Percentiles rank a stretch among this genome's conserved stretches.
Evolutionary conservation across 1,140 invertebrate genomes (phyloP).

Genomic region (Pseudobourletiella spinata): DNA sequence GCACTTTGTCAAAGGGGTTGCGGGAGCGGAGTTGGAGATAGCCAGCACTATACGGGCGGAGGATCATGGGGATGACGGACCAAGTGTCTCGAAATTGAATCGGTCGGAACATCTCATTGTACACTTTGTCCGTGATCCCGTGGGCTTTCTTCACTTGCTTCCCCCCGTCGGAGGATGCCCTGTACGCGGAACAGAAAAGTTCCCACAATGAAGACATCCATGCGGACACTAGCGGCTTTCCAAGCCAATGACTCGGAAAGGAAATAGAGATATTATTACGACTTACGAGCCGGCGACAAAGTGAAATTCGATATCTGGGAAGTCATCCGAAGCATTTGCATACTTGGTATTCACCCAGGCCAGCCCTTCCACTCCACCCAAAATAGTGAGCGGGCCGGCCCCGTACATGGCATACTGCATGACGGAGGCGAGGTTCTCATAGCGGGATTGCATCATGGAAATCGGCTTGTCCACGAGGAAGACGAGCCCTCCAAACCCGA

Average conservation of each 20-base stretch:
- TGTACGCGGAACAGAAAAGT: too few species aligned
- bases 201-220: too few species aligned
- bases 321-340: conserved; percentile 70
- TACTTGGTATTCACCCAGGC: conserved; percentile 89
- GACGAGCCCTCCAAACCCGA: conserved; percentile 51
- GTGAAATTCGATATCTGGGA: conserved; percentile 85
- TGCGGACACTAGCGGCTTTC: too few species aligned
- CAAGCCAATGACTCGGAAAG: too few species aligned
- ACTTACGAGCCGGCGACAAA: conserved; percentile 70
- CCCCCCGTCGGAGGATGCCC: conserved; percentile 74
- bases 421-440: conserved; percentile 65
- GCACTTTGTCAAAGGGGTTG: conserved; percentile 33
- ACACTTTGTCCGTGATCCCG: conserved; percentile 48
- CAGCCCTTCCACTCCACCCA: conserved; percentile 82
- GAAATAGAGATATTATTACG: too few species aligned
- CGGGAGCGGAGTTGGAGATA: conserved; percentile 44
- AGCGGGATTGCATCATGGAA: conserved; percentile 65
- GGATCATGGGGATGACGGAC: conserved; percentile 58
- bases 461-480: conserved; percentile 70
- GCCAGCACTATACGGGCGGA: conserved; percentile 68
- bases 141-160: conserved; percentile 70
- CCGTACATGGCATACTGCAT: conserved; percentile 69
- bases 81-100: conserved; percentile 48
- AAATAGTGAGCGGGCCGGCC: conserved; percentile 71
- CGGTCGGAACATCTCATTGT: conserved; percentile 33